A percentile compares a stretch with the other conserved stretches of the same genome.
These are phyloP conservation scores for Carpatolechia fugitivella DNA, from an alignment of 2,888 invertebrate species.

Conservation along the genomic window DNA sequence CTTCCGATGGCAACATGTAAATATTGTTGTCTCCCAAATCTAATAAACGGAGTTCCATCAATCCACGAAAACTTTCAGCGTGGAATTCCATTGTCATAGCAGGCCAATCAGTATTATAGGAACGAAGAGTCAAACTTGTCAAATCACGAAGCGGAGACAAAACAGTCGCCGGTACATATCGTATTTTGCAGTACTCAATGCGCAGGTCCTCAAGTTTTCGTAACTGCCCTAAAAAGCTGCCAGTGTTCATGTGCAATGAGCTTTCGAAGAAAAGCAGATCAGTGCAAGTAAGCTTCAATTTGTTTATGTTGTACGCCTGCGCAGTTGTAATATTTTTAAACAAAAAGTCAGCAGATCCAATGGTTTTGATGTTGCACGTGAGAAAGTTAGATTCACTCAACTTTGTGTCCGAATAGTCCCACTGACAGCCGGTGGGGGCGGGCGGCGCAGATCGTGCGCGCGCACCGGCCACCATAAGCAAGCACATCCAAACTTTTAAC, in stretches of 20 bases:
- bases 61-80: slow-evolving; percentile 84
- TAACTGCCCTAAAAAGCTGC: slow-evolving; percentile 81
- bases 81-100: slow-evolving; percentile 88
- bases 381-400: slow-evolving; percentile 80
- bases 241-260: slow-evolving; percentile 81
- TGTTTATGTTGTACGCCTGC: slow-evolving; percentile 85
- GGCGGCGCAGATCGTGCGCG: slow-evolving; percentile 77
- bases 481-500: slow-evolving; percentile 78
- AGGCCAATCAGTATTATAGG: slow-evolving; percentile 89
- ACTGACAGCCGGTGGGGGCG: slow-evolving; percentile 86
- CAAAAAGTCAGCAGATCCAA: slow-evolving; percentile 83
- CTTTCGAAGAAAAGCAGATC: slow-evolving; percentile 87
- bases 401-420: slow-evolving; percentile 81
- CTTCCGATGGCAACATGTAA: slow-evolving; percentile 85
- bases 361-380: slow-evolving; percentile 86
- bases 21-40: slow-evolving; percentile 88
- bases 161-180: slow-evolving; percentile 84
- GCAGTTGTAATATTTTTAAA: slow-evolving; percentile 85
- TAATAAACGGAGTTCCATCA: slow-evolving; percentile 82
- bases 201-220: slow-evolving; percentile 85
- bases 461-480: slow-evolving; percentile 68
- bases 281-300: slow-evolving; percentile 84
- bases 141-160: slow-evolving; percentile 84
- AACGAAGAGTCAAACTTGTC: slow-evolving; percentile 83
- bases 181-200: slow-evolving; percentile 89